Base-by-base conservation (phyloP, 2,113 vertebrate species). In the Penelope pileata region DNA sequence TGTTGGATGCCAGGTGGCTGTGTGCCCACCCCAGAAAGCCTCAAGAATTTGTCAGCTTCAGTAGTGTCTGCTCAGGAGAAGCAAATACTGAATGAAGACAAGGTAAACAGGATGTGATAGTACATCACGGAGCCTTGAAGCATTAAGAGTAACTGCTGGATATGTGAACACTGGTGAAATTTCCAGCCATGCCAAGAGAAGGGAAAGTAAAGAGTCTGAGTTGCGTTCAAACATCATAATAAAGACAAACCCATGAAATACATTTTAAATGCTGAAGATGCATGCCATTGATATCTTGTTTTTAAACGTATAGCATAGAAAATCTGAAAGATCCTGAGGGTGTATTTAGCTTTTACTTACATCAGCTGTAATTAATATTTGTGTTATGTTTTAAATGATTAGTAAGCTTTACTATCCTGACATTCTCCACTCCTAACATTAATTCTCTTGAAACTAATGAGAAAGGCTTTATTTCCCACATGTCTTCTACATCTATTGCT, bases 271-370 rank as follows among this genome's bases (percentile, higher is more conserved):
- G 88, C 70, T 88, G 94, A 95, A 90, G 64, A 88, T 94, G 75
- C 79, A 93, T 93, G 79, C 77, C 97, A 92, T 90, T 96, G 59
- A 86, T 94, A 94, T 82, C 60, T 94, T 96, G 74, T 96, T 82
- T 96, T 96, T 96, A 96, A 81, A 85, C 96, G 91, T 91, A 95
- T 86, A 93, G 91, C 51, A 32, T 76, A 95, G 95, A 76, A 92
- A 95, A 95, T 86, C 84, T 94, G 89, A 86, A 94, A 96, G 87
- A 90, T 93, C 64, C n/a, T 60, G 87, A 91, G 75, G 81, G 22
- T 93, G 72, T 94, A 88, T 88, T 96, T 96, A 97, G 91, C 94
- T 95, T 95, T 95, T 97, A 95, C 83, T 96, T 96, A 72, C 77
- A 66, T 86, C 94, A 85, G 56, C 83, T 95, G 83, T 94, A 95